These are phyloP conservation scores for Drosophila athabasca DNA, from an alignment of 1,140 invertebrate genomes.

Conservation along the genomic window DNA sequence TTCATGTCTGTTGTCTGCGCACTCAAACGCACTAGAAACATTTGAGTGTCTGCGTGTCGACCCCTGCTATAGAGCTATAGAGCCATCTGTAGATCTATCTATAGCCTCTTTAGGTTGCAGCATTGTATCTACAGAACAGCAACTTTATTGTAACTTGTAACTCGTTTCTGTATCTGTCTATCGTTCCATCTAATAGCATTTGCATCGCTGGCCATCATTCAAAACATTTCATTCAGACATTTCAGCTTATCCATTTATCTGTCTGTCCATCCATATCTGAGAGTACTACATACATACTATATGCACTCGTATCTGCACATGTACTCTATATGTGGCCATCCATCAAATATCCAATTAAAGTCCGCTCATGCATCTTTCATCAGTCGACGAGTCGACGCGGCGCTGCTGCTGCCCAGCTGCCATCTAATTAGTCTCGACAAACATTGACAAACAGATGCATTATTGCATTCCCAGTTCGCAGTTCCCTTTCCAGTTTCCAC, in stretches of 20 bases:
- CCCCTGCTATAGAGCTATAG: no score
- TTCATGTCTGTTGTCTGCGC: no score
- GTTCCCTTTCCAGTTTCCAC: conserved; percentile 19
- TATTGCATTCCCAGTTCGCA: conserved; percentile 41
- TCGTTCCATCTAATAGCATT: conserved; percentile 5
- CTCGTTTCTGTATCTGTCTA: neutral
- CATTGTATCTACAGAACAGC: no score
- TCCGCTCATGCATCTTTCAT: conserved; percentile 56
- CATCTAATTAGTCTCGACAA: conserved; percentile 68
- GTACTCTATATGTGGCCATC: conserved; percentile 24
- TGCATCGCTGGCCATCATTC: neutral
- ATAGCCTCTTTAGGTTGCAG: no score
- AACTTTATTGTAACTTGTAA: no score
- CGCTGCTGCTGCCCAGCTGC: conserved; percentile 17
- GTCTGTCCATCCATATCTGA: conserved; percentile 9
- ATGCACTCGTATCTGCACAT: conserved; percentile 20
- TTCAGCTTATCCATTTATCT: conserved; percentile 21
- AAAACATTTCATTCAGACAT: neutral
- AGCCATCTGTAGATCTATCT: no score
- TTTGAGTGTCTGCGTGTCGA: no score
- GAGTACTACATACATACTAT: neutral
- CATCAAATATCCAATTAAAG: conserved; percentile 62
- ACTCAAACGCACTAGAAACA: no score
- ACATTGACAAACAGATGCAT: conserved; percentile 72
- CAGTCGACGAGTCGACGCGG: conserved; percentile 24